Base-by-base conservation (phyloP, 2,888 invertebrate genomes). In the Aspidapion aeneum region DNA sequence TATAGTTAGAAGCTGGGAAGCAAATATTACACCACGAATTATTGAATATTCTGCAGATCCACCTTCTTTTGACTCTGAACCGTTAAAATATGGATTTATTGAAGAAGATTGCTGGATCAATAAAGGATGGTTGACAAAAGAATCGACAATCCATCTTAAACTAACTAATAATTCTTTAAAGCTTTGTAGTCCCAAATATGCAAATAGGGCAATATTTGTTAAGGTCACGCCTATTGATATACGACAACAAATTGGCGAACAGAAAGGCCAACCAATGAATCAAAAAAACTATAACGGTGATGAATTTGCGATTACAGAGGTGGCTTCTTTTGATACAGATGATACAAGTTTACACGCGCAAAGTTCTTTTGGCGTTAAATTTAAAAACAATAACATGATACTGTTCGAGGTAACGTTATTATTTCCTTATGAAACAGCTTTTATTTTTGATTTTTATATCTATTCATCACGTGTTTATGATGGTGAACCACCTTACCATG, bases 111-210 rank as follows among this genome's bases (percentile, higher is more conserved):
- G 80, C 67, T 83, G 84, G 69, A 80, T 93, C 7, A 90, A 89
- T 73, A 84, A 87, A 69, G 95, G 94, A 16, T 96, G 95, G 95
- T 82, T 95, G 21, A 93, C 90, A 48, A 84, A 85, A 66, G 93
- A 93, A 77, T 89, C 89, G n/a, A 82, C 91, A 60, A 83, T 95
- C 55, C 94, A 95, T 77, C 85, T 95, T 64, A 93, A 93, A 78
- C 85, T 94, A 73, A 87, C 87, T 72, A 89, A 90, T 73, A 88
- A 90, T 73, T 91, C 94, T 1, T 85, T 94, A 63, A 88, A 87
- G 68, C 82, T 94, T 58, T 88, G 86, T 85, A 90, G 90, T 73
- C 87, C 87, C 71, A 87, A 88, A 69, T 84, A 90, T 71, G 83
- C 86, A 71, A 87, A 85, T 68, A 86, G 87, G 70, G 80, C 84